Evolutionary conservation across 2,113 vertebrate species (phyloP), one percentile per base, ranked within the genome.

Genomic region (Benitochromis conjunctus): DNA sequence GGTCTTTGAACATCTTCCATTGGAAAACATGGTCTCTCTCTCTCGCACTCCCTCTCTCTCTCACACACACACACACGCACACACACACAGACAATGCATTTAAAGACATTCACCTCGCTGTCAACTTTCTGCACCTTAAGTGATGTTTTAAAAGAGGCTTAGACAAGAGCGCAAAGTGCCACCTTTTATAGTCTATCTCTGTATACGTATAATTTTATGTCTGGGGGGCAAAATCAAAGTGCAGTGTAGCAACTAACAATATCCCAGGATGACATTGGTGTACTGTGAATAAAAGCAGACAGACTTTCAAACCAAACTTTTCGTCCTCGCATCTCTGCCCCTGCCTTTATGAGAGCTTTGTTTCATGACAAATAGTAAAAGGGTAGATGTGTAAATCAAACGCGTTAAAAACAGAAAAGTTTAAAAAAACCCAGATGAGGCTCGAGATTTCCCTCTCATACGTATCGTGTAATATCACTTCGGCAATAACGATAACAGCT

Each of bases 401-500:
- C 36, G 66, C 56, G 88, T 53, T 53, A 43, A 60, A 85, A 62
- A 64, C 13, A 78, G 62, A 85, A 31, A 34, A 60, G 46, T 48
- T 38, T 3, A 26, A 26, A 43, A 69, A 88, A 66, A 13, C 79
- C 82, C 85, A 79, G 87, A 91, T 71, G 66, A 88, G 36, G 36
- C 11, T 18, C 12, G 31, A 85, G 89, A 66, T 80, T 66, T 78
- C 74, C 81, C 29, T 81, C 80, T 69, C 43, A 9, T 58, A 55
- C 43, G 51, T 71, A 82, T 90, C 76, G 71, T 90, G 81, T 82
- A 83, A 85, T 62, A 86, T 77, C 41, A 76, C 55, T 82, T 84
- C 18, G 55, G 81, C 60, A 85, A 91, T 80, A 91, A 90, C 69
- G 92, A 89, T 80, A 95, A 89, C 93, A 94, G 90, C 94, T 93